Conservation (phyloP, 2,888 invertebrate species). For the Philereme transversata region DNA sequence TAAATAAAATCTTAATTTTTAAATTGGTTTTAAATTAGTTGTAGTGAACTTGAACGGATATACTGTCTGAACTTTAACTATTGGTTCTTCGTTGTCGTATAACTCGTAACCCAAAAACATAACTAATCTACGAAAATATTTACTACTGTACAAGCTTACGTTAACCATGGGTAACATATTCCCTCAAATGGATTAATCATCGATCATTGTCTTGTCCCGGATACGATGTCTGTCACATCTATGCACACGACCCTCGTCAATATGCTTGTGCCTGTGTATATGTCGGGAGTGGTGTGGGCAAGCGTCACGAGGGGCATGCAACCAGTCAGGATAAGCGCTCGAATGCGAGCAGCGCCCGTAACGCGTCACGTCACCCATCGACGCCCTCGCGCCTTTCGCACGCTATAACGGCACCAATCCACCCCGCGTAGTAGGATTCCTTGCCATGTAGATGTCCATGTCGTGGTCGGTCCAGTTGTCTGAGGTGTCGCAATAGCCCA, state of each 20-base stretch:
- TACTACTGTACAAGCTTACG: conserved; percentile 18
- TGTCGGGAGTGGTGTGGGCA: conserved; percentile 42
- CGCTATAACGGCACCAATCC: conserved; percentile 92
- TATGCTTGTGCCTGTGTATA: conserved; percentile 35
- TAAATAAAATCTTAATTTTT: neutral
- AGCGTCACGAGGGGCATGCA: conserved; percentile 53
- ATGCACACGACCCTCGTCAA: conserved; percentile 34
- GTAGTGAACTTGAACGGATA: neutral
- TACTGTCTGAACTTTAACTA: neutral
- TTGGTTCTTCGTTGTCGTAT: conserved; percentile 1
- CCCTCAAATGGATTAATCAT: conserved; percentile 38
- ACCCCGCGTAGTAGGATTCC: conserved; percentile 94
- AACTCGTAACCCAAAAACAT: neutral
- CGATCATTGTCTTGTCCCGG: conserved; percentile 38
- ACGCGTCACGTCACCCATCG: conserved; percentile 50
- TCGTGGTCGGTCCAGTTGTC: conserved; percentile 98
- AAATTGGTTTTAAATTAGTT: neutral
- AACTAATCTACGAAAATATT: neutral
- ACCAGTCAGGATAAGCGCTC: conserved; percentile 43
- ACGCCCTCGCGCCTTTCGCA: conserved; percentile 56
- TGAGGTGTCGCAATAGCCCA: conserved; percentile 94
- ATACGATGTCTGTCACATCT: conserved; percentile 37
- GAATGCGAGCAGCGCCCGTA: conserved; percentile 54
- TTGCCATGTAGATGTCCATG: conserved; percentile 97
- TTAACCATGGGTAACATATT: conserved; percentile 29